These are phyloP conservation scores for Drosophila neocordata DNA, from an alignment of 1,140 invertebrate genomes.

Conservation along the genomic window DNA sequence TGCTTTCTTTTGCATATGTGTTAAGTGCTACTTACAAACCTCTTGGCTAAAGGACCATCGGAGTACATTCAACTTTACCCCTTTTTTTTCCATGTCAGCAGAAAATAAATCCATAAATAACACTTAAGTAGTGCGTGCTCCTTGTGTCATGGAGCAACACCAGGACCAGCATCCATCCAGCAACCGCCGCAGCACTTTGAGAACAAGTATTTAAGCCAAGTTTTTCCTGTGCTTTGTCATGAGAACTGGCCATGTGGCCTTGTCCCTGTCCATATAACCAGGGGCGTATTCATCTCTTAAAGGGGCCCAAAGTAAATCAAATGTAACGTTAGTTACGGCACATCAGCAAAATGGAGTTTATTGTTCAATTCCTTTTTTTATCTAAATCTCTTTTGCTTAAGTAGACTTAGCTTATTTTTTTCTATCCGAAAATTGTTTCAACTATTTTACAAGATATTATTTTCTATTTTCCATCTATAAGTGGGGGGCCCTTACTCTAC, in stretches of 20 bases:
- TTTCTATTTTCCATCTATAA: background rate
- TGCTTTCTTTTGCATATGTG: background rate
- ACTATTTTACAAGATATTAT: too few relatives aligned
- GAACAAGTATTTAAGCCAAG: background rate
- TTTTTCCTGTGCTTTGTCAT: background rate
- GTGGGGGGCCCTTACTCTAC: background rate
- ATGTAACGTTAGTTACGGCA: too few relatives aligned
- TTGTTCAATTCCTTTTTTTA: too few relatives aligned
- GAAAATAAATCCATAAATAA: constrained; percentile 52
- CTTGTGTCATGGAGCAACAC: background rate
- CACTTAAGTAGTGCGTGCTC: constrained; percentile 38
- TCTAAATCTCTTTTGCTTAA: too few relatives aligned
- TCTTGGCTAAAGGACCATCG: constrained; percentile 30
- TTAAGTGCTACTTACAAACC: constrained; percentile 37
- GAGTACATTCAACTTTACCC: constrained; percentile 59
- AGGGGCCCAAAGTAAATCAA: too few relatives aligned
- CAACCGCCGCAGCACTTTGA: background rate
- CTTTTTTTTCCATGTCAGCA: constrained; percentile 21
- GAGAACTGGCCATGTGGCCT: too few relatives aligned
- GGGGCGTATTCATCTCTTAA: background rate
- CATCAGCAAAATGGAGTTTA: too few relatives aligned
- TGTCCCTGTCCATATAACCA: background rate
- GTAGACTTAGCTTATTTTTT: too few relatives aligned
- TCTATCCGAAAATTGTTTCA: too few relatives aligned
- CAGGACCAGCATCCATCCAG: background rate